A percentile compares a stretch with the other conserved stretches of the same genome.
phyloP scores from a whole-genome alignment of 1,140 invertebrate species.

The Ridgeia piscesae region DNA sequence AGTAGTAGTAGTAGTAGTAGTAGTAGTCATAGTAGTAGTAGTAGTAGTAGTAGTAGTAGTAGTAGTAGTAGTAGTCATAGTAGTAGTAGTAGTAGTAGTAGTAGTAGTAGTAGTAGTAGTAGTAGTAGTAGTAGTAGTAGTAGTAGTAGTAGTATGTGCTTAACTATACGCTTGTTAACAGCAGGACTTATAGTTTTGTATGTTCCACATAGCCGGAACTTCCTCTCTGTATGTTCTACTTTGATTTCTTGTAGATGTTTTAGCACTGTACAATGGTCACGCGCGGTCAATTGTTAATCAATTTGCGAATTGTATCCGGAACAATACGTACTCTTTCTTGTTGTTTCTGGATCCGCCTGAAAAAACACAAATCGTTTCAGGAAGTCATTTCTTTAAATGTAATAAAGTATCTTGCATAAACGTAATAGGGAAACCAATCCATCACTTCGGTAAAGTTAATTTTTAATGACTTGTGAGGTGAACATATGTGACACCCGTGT shows the following conservation, averaged over 20 bases:
- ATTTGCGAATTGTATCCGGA: background rate
- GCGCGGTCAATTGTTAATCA: background rate
- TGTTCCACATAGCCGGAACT: background rate
- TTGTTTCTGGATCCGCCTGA: background rate
- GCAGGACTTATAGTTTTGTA: background rate
- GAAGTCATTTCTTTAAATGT: background rate
- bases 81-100: no score
- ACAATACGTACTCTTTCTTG: background rate
- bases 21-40: no score
- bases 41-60: no score
- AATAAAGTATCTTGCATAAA: background rate
- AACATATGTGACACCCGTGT: no score
- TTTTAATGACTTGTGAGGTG: no score
- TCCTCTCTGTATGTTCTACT: background rate
- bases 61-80: no score
- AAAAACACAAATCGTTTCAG: background rate
- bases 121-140: no score
- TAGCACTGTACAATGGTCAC: background rate
- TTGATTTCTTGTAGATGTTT: background rate
- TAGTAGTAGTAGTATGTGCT: no score
- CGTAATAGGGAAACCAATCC: background rate
- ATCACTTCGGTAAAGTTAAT: background rate
- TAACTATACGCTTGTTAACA: no score
- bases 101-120: no score
- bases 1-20: no score